These are phyloP conservation scores for Parasteatoda lunata DNA, from an alignment of 2,888 invertebrate species.

Conservation along the genomic window DNA sequence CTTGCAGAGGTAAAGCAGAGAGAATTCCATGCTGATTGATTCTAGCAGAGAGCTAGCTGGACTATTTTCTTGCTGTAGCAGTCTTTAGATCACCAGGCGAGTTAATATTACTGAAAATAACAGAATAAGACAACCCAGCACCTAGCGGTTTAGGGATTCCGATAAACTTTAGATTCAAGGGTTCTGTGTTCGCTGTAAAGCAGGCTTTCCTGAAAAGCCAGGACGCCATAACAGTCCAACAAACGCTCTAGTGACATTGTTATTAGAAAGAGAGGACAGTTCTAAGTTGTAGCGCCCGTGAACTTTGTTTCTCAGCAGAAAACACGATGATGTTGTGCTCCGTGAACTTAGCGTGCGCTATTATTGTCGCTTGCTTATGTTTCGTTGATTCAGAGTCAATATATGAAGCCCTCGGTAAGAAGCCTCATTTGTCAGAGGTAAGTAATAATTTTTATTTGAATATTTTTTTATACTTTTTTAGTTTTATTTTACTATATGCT, in stretches of 20 bases:
- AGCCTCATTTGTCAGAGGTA: conserved; percentile 54
- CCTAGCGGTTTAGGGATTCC: not conserved
- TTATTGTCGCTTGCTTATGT: conserved; percentile 38
- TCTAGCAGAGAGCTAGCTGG: conserved; percentile 41
- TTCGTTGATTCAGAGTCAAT: conserved; percentile 44
- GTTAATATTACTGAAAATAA: conserved; percentile 24
- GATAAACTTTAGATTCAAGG: not conserved
- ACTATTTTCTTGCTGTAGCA: conserved; percentile 32
- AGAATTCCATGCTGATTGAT: conserved; percentile 62
- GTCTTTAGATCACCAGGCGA: conserved; percentile 11
- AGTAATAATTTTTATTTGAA: conserved; percentile 8
- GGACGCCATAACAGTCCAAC: conserved; percentile 55
- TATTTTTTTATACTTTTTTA: not conserved
- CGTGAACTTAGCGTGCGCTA: conserved; percentile 34
- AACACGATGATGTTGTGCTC: conserved; percentile 48
- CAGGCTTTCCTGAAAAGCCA: conserved; percentile 40
- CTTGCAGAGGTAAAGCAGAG: conserved; percentile 64
- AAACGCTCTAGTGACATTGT: conserved; percentile 59
- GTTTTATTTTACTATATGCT: not conserved
- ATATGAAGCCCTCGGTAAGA: conserved; percentile 55
- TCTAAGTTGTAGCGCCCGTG: conserved; percentile 47
- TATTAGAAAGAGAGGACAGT: conserved; percentile 58
- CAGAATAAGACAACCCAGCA: not conserved
- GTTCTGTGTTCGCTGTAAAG: conserved; percentile 15
- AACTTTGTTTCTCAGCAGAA: conserved; percentile 48